Base-by-base conservation (phyloP, 2,888 invertebrate genomes). In the Lepidonotus clava region DNA sequence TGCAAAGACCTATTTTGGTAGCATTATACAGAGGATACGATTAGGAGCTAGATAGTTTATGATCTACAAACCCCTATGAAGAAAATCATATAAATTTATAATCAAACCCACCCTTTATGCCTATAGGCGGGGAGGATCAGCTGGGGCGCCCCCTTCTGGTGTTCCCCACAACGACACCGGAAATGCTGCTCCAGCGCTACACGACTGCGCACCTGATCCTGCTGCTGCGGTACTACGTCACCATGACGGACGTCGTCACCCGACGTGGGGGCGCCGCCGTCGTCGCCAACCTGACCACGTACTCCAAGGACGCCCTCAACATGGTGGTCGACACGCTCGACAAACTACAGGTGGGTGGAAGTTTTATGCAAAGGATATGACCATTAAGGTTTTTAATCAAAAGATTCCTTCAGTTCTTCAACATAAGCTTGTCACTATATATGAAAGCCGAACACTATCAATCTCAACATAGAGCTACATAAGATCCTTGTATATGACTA, bases 111-210 rank as follows among this genome's bases (percentile, higher is more conserved):
- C 46, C 46, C 18, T 46, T 8, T 46, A 11, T n/a, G 14, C n/a
- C 66, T 28, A 51, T 34, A 85, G 85, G 85, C 18, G 85, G 85
- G 18, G 85, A 46, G 36, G 85, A 85, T n/a, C 66, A 71, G 24
- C 32, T 85, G 4, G 85, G 85, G 0, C 71, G 85, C 40, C 71
- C 85, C 34, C 40, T 85, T 18, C 28, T 85, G 51, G 41, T 36
- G 8, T 85, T 85, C 36, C 85, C 85, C 11, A 38, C 71, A 18
- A 46, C 67, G 32, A 71, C 67, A 32, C 41, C 46, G 32, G 46
- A 46, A 18, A 40, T 46, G 46, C 32, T 71, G 46, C 46, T 14
- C 34, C 61, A 71, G 32, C 85, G 71, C n/a, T 32, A 40, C 67
- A 71, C 85, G 34, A 34, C 76, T 11, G 85, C 85, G 32, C 67